Conservation (phyloP, 2,888 invertebrate species). For the Papilio protenor region DNA sequence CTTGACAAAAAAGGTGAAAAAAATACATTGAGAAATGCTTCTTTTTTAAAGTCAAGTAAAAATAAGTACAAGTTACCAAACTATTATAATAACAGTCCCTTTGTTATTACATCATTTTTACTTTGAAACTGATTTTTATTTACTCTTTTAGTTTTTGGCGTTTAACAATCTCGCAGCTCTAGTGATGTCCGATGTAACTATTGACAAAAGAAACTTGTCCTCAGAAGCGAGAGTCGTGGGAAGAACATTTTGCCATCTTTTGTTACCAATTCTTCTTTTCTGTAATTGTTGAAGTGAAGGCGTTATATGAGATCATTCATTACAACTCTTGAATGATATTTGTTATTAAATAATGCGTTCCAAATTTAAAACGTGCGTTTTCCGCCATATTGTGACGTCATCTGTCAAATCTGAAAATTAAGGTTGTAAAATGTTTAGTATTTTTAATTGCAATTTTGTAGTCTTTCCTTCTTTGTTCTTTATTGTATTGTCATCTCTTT, state of each 20-base stretch:
- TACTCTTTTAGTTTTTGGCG: background rate
- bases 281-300: constrained; percentile 4
- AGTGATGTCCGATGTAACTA: constrained; percentile 42
- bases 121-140: background rate
- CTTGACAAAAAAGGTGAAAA: no score
- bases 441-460: background rate
- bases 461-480: background rate
- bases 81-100: no score
- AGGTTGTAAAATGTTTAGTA: background rate
- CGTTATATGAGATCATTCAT: background rate
- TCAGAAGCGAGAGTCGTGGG: constrained; percentile 49
- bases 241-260: constrained; percentile 44
- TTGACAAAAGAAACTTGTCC: constrained; percentile 46
- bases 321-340: background rate
- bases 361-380: background rate
- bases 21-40: no score
- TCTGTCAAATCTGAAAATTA: background rate
- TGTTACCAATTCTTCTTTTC: constrained; percentile 42
- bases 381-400: background rate
- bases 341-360: background rate
- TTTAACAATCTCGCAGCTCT: constrained; percentile 34
- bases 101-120: background rate
- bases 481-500: background rate
- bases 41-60: no score
- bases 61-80: no score